Conservation (phyloP, 2,888 invertebrate species). For the Calameuta pallipes region DNA sequence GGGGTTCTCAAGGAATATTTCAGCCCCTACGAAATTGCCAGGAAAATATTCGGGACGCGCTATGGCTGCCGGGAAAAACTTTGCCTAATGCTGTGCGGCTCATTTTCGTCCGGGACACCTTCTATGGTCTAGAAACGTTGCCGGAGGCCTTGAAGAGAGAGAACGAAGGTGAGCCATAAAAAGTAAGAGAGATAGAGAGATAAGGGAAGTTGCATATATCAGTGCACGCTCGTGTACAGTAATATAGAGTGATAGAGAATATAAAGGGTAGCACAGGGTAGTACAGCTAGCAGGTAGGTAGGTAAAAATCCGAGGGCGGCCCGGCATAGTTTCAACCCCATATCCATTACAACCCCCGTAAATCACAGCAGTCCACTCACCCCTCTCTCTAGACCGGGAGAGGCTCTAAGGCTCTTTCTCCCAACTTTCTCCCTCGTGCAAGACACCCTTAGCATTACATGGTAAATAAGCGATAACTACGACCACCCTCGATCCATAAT, state of each 20-base stretch:
- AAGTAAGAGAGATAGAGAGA: background rate
- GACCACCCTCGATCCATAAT: slow-evolving; percentile 32
- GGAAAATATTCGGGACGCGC: too few relatives aligned
- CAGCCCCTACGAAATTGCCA: too few relatives aligned
- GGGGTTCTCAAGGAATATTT: too few relatives aligned
- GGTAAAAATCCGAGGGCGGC: background rate
- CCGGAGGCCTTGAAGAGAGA: background rate
- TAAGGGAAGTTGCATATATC: background rate
- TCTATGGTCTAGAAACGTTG: too few relatives aligned
- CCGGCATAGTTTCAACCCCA: slow-evolving; percentile 6
- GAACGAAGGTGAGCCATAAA: background rate
- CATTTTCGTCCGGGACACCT: too few relatives aligned
- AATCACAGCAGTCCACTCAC: slow-evolving; percentile 36
- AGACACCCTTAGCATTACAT: slow-evolving; percentile 46
- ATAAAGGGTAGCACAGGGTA: background rate
- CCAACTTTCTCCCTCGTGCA: slow-evolving; percentile 13
- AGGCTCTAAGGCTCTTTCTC: background rate
- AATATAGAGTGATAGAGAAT: background rate
- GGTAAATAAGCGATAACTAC: slow-evolving; percentile 56
- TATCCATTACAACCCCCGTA: slow-evolving; percentile 42
- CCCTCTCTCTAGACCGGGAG: slow-evolving; percentile 12
- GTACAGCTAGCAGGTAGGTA: background rate
- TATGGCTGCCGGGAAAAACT: too few relatives aligned
- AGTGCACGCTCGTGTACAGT: background rate
- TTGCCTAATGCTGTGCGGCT: too few relatives aligned